Evolutionary conservation across 2,888 invertebrate species (phyloP).

Genomic region (Diarsia rubi): DNA sequence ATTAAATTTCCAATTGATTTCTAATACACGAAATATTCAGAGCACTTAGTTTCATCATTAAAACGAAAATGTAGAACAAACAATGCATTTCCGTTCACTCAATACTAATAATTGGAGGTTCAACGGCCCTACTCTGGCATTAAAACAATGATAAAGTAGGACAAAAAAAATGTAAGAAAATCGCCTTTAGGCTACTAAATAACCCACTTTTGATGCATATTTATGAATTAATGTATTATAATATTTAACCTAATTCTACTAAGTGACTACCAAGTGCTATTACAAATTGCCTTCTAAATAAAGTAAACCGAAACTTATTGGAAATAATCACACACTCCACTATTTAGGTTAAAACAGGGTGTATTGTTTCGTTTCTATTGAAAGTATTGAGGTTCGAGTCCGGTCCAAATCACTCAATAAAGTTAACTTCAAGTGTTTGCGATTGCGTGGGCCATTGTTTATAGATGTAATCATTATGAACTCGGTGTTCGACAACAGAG

Average conservation of each 20-base stretch:
- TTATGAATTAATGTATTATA: conserved; percentile 24
- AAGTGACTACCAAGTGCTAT: conserved; percentile 30
- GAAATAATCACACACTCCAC: conserved; percentile 47
- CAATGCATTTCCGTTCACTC: not conserved
- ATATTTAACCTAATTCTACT: conserved; percentile 16
- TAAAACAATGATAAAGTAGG: conserved; percentile 1
- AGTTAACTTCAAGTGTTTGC: conserved; percentile 57
- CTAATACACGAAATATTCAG: not conserved
- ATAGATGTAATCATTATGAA: conserved; percentile 60
- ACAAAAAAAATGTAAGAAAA: not conserved
- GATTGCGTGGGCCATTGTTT: conserved; percentile 60
- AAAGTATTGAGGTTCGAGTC: conserved; percentile 45
- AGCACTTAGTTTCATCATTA: not conserved
- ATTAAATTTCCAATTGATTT: conserved; percentile 10
- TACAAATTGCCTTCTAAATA: conserved; percentile 26
- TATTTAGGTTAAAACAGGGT: conserved; percentile 39
- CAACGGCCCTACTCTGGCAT: not conserved
- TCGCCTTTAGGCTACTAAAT: not conserved
- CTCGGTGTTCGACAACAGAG: conserved; percentile 46
- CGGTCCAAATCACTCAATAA: conserved; percentile 54
- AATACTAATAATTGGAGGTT: conserved; percentile 20
- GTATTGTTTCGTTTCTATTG: conserved; percentile 45
- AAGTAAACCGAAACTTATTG: conserved; percentile 21
- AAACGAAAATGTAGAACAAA: conserved; percentile 18
- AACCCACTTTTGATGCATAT: conserved; percentile 17